Evolutionary conservation across 2,113 vertebrate genomes (phyloP).

Genomic region (Gila orcuttii): DNA sequence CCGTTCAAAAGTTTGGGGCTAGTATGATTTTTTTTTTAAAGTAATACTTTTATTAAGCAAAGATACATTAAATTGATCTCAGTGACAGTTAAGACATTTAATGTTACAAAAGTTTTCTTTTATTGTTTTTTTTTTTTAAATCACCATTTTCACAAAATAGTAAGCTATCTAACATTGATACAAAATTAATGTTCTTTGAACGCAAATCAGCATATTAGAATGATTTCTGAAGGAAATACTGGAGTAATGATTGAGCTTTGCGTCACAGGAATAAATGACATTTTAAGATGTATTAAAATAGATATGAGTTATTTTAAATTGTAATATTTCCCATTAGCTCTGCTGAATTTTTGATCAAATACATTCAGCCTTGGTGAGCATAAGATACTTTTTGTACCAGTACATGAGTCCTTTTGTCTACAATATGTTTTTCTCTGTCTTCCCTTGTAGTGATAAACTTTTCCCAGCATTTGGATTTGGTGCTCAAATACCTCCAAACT

Average conservation of each 20-base stretch:
- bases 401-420: not conserved
- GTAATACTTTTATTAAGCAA: too few relatives aligned
- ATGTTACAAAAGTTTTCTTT: too few relatives aligned
- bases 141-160: too few relatives aligned
- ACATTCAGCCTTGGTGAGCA: too few relatives aligned
- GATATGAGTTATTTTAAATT: too few relatives aligned
- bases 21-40: too few relatives aligned
- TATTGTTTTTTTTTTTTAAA: too few relatives aligned
- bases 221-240: not conserved
- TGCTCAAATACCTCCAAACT: slow-evolving; percentile 88
- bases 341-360: not conserved
- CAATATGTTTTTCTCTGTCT: not conserved
- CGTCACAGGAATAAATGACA: not conserved
- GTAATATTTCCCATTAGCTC: too few relatives aligned
- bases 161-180: not conserved
- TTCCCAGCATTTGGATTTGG: slow-evolving; percentile 95
- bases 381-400: not conserved
- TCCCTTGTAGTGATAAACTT: slow-evolving; percentile 82
- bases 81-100: too few relatives aligned
- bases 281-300: not conserved
- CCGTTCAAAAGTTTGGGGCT: too few relatives aligned
- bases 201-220: not conserved
- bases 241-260: not conserved
- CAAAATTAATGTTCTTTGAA: not conserved
- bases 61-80: too few relatives aligned